Base-by-base conservation (phyloP, 2,888 invertebrate genomes). In the Erebia aethiops region DNA sequence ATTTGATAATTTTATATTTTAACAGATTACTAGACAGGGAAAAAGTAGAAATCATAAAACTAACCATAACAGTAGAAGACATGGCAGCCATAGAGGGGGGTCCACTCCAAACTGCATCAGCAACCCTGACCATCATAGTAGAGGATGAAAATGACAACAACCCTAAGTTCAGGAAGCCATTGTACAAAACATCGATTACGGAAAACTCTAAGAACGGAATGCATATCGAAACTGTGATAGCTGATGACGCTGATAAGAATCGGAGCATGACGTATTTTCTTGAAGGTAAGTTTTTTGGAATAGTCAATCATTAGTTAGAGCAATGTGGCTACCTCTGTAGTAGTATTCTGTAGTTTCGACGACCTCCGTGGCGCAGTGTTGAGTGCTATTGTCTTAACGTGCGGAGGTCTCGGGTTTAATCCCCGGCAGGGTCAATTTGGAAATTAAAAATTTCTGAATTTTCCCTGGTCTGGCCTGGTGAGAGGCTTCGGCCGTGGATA, bases 101-200 rank as follows among this genome's bases (percentile, higher is more conserved):
- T 0, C 87, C 92, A 0, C 89, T 85, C 9, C 98, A 98, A 88
- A 95, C 95, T 2, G 97, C 96, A 0, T 95, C 90, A 91, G 96
- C 96, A 0, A 95, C 95, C 0, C 90, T 98, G 10, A 96, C 95
- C 4, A 95, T 98, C 57, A 90, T 95, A 26, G 94, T 98, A 9
- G 95, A 96, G 68, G 98, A 98, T 84, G 97, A 97, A 70, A 98
- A 98, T 80, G 98, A 98, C 80, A 98, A 98, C 81, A 96, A 97
- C 82, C 98, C 98, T 0, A 95, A 95, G 81, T 98, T 98, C 82
- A 94, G 96, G 43, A 95, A 96, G 79, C 95, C 97, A 0, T 96
- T 95, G 78, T 98, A 98, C 78, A 95, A 95, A 73, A 95, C 96
- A 69, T 95, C 97, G 0, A 95, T 98, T 0, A 95, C 97, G 0